Conservation (phyloP, 2,113 vertebrate genomes). For the Gadus chalcogrammus region DNA sequence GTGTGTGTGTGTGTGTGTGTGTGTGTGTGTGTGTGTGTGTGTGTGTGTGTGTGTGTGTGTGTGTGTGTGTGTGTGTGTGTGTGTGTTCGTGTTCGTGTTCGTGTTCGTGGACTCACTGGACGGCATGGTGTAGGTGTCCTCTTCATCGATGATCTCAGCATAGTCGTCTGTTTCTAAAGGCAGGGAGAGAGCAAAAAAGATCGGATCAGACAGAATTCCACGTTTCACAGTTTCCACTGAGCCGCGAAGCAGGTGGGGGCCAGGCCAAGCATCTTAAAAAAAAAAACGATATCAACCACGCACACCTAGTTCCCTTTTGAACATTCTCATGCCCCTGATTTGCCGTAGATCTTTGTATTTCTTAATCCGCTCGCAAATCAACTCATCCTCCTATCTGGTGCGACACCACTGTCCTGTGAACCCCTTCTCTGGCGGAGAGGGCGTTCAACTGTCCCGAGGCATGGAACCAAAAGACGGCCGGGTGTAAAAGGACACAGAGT, state of each 20-base stretch:
- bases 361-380: too few relatives aligned
- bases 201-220: not conserved
- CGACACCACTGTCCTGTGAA: too few relatives aligned
- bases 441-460: too few relatives aligned
- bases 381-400: too few relatives aligned
- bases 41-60: not conserved
- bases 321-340: too few relatives aligned
- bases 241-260: too few relatives aligned
- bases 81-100: not conserved
- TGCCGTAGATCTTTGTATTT: too few relatives aligned
- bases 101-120: slow-evolving; percentile 83
- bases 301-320: too few relatives aligned
- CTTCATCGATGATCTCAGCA: slow-evolving; percentile 98
- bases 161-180: slow-evolving; percentile 94
- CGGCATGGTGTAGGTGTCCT: slow-evolving; percentile 98
- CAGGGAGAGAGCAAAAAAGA: not conserved
- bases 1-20: not conserved
- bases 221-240: not conserved
- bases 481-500: too few relatives aligned
- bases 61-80: not conserved
- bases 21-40: not conserved
- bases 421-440: too few relatives aligned
- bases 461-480: too few relatives aligned
- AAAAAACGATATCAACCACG: not conserved
- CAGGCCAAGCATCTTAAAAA: not conserved